A percentile compares a stretch with the other conserved stretches of the same genome.
These are phyloP conservation scores for Xiphophorus hellerii DNA, from an alignment of 2,113 vertebrate genomes.

Conservation along the genomic window DNA sequence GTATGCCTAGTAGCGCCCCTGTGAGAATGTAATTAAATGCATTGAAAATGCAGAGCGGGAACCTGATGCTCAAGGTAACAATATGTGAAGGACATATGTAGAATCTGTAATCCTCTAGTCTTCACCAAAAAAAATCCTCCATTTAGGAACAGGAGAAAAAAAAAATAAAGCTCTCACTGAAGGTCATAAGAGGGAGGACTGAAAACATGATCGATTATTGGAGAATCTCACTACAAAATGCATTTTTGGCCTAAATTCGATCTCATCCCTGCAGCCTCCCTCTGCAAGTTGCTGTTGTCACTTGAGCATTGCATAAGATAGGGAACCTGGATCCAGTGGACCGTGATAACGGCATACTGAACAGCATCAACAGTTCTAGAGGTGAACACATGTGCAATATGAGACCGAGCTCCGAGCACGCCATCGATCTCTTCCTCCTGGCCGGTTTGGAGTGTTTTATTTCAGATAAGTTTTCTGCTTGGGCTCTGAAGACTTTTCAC, in stretches of 20 bases:
- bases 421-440: conserved; percentile 35
- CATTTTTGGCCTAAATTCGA: conserved; percentile 61
- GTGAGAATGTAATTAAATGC: conserved; percentile 41
- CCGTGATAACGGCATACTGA: conserved; percentile 1
- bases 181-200: conserved; percentile 37
- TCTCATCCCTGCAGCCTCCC: conserved; percentile 28
- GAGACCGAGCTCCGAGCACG: background rate
- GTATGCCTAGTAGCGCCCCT: conserved; percentile 66
- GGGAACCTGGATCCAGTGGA: conserved; percentile 58
- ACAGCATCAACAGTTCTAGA: background rate
- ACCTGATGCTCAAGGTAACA: conserved; percentile 24
- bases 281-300: conserved; percentile 29
- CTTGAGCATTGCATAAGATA: conserved; percentile 67
- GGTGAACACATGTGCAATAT: conserved; percentile 34
- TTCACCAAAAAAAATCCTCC: conserved; percentile 24
- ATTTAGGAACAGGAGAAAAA: conserved; percentile 1
- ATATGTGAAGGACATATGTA: conserved; percentile 9
- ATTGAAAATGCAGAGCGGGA: background rate
- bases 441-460: conserved; percentile 29
- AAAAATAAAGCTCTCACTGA: conserved; percentile 22
- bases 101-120: conserved; percentile 59
- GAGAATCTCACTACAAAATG: conserved; percentile 18
- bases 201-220: background rate
- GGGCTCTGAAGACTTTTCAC: conserved; percentile 34
- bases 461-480: conserved; percentile 17